A percentile compares a stretch with the other conserved stretches of the same genome.
Evolutionary conservation across 2,797 vertebrate genomes (phyloP).

Genomic region (Darevskia nairensis): DNA sequence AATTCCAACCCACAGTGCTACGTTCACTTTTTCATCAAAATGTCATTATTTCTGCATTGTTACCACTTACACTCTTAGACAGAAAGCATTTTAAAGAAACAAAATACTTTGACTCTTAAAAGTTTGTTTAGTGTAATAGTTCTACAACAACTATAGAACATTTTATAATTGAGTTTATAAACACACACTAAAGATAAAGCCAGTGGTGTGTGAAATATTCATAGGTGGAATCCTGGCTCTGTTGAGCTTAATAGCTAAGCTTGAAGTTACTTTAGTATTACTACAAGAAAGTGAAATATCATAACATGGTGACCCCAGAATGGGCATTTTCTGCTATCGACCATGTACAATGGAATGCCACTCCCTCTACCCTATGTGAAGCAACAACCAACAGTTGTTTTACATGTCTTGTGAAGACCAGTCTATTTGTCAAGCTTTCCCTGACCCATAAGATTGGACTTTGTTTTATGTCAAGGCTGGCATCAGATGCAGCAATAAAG

Average conservation of each 20-base stretch:
- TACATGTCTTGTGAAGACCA: too few species aligned
- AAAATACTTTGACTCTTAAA: slow-evolving; percentile 17
- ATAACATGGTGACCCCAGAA: too few species aligned
- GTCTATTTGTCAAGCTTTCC: too few species aligned
- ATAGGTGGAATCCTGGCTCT: not conserved
- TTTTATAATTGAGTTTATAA: not conserved
- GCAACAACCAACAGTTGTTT: too few species aligned
- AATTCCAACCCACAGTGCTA: slow-evolving; percentile 30
- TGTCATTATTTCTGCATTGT: slow-evolving; percentile 13
- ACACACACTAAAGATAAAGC: not conserved
- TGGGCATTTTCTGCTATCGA: too few species aligned
- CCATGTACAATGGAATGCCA: too few species aligned
- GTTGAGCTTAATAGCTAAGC: not conserved
- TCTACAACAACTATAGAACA: not conserved
- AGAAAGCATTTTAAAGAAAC: not conserved
- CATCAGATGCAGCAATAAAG: too few species aligned
- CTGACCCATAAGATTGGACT: too few species aligned
- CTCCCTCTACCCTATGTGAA: too few species aligned
- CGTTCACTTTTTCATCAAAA: slow-evolving; percentile 21
- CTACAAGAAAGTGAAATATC: not conserved
- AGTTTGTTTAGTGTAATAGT: not conserved
- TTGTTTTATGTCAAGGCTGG: too few species aligned
- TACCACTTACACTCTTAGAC: not conserved
- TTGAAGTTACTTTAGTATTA: not conserved
- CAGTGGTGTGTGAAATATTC: not conserved